A percentile compares a stretch with the other conserved stretches of the same genome.
Evolutionary conservation across 1,140 invertebrate genomes (phyloP).

Genomic region (Calliphora vicina): DNA sequence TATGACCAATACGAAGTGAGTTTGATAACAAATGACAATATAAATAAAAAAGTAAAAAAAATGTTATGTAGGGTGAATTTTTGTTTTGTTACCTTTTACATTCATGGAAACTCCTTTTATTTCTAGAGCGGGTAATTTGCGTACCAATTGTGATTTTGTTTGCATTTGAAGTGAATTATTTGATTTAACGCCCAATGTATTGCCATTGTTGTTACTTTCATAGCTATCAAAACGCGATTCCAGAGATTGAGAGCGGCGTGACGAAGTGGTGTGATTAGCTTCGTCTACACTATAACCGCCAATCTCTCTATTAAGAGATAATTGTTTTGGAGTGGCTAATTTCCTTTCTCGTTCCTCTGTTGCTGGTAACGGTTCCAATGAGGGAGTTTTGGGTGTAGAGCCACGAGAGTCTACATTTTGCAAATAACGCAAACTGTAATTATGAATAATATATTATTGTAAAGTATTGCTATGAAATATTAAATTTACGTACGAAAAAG

Average conservation of each 20-base stretch:
- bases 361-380: slow-evolving; percentile 40
- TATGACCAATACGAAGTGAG: not conserved
- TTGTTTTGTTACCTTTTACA: slow-evolving; percentile 11
- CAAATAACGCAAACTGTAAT: slow-evolving; percentile 55
- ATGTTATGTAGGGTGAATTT: not conserved
- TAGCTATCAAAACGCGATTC: slow-evolving; percentile 29
- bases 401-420: slow-evolving; percentile 47
- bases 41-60: too few relatives aligned
- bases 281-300: not conserved
- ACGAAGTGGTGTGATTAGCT: not conserved
- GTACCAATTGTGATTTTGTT: slow-evolving; percentile 28
- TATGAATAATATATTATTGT: slow-evolving; percentile 39
- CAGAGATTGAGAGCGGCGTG: slow-evolving; percentile 36
- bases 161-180: not conserved
- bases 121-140: slow-evolving; percentile 37
- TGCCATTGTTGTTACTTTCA: not conserved
- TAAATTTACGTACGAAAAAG: slow-evolving; percentile 71
- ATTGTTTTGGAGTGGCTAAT: slow-evolving; percentile 1
- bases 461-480: not conserved
- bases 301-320: not conserved
- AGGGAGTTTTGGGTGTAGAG: slow-evolving; percentile 45
- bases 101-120: slow-evolving; percentile 31
- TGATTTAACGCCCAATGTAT: not conserved
- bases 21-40: not conserved
- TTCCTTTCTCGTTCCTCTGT: slow-evolving; percentile 8